Percentiles rank a stretch among this genome's conserved stretches.
These are phyloP conservation scores for Stenchaetothrips biformis DNA, from an alignment of 2,888 invertebrate genomes.

Conservation along the genomic window DNA sequence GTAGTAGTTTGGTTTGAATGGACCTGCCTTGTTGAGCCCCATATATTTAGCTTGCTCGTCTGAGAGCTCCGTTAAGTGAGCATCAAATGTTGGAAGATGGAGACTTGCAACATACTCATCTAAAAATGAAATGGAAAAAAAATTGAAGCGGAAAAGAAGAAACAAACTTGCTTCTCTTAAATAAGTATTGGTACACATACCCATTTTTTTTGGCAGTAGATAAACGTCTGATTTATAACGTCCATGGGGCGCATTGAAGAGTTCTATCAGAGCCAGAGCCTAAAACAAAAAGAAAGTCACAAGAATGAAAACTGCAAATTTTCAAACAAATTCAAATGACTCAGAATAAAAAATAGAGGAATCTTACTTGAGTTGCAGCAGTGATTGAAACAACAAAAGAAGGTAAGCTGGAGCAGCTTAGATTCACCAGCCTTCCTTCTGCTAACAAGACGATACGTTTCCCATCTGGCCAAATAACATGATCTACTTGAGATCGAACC, in stretches of 20 bases:
- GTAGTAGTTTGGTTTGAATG: constrained; percentile 98
- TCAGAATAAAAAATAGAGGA: neutral
- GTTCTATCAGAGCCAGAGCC: constrained; percentile 91
- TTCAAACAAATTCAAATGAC: neutral
- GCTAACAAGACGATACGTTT: constrained; percentile 90
- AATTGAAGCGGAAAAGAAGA: constrained; percentile 30
- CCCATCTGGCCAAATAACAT: constrained; percentile 97
- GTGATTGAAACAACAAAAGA: constrained; percentile 98
- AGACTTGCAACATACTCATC: constrained; percentile 97
- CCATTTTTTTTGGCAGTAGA: constrained; percentile 97
- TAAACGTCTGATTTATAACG: constrained; percentile 97
- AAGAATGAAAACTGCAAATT: neutral
- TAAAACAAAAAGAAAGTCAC: constrained; percentile 39
- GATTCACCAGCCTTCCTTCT: constrained; percentile 91
- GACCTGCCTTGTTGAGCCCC: constrained; percentile 95
- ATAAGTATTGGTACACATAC: constrained; percentile 48
- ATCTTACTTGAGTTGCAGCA: constrained; percentile 77
- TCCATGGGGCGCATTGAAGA: constrained; percentile 91
- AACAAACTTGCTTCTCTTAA: constrained; percentile 30
- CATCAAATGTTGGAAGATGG: constrained; percentile 95
- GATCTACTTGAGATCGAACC: constrained; percentile 95
- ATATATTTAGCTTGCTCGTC: constrained; percentile 98
- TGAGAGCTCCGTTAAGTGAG: constrained; percentile 89
- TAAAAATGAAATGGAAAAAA: constrained; percentile 37
- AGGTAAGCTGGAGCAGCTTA: constrained; percentile 94